Conservation (phyloP, 35 echinoderm and acorn worm species). For the Apostichopus parvimensis region DNA sequence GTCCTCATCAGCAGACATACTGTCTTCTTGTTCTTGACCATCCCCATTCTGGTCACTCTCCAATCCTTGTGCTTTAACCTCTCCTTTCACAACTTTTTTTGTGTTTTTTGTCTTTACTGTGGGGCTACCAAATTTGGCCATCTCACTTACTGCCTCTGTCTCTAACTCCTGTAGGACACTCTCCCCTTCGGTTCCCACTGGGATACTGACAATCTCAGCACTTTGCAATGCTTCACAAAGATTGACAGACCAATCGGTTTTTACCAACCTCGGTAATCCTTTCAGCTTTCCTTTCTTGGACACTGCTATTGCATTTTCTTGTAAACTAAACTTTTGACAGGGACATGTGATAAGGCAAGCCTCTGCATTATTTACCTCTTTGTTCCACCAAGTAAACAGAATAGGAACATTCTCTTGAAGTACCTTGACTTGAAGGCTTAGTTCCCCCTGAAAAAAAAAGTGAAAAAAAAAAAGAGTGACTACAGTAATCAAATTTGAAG, state of each 20-base stretch:
- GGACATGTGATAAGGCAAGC: background rate
- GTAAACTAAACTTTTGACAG: conserved; percentile 7
- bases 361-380: background rate
- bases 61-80: background rate
- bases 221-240: conserved; percentile 6
- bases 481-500: background rate
- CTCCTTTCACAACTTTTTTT: background rate
- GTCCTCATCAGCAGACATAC: background rate
- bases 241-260: background rate
- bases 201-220: conserved; percentile 24
- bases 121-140: too few species aligned
- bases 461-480: background rate
- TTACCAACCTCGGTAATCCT: background rate
- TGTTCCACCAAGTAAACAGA: conserved; percentile 37
- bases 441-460: conserved; percentile 13
- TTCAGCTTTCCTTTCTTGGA: background rate
- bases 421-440: conserved; percentile 16
- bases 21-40: background rate
- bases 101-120: background rate
- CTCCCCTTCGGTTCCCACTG: background rate
- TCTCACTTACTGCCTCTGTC: too few species aligned
- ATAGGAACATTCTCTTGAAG: background rate
- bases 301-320: background rate
- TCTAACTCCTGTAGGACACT: background rate
- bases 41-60: background rate